These are phyloP conservation scores for Xanthorhoe designata DNA, from an alignment of 2,888 invertebrate species.

Conservation along the genomic window DNA sequence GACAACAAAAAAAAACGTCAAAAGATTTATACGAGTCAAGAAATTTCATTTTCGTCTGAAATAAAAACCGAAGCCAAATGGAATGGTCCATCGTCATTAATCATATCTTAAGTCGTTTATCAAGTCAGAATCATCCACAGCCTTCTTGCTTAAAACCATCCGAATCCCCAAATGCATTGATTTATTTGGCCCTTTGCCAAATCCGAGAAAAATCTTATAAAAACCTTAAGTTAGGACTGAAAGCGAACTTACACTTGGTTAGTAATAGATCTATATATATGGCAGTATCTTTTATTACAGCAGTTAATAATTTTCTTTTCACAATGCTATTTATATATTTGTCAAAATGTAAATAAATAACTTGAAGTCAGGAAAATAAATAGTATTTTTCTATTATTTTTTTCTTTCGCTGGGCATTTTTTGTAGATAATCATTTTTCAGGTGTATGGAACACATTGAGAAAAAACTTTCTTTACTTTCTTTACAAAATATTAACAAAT, in stretches of 20 bases:
- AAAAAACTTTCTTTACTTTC: too few relatives aligned
- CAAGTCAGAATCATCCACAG: slow-evolving; percentile 35
- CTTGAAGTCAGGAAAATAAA: too few relatives aligned
- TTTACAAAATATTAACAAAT: too few relatives aligned
- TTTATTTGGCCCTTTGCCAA: slow-evolving; percentile 60
- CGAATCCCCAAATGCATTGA: slow-evolving; percentile 58
- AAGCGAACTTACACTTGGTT: background rate
- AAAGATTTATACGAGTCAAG: too few relatives aligned
- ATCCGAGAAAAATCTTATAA: slow-evolving; percentile 45
- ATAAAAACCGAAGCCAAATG: slow-evolving; percentile 28
- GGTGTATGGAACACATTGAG: too few relatives aligned
- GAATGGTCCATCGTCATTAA: slow-evolving; percentile 30
- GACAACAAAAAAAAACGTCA: too few relatives aligned
- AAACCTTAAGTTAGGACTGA: slow-evolving; percentile 5
- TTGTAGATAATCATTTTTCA: too few relatives aligned
- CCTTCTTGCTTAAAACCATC: slow-evolving; percentile 30
- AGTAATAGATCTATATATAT: background rate
- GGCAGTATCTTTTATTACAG: background rate
- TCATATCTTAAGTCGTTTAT: slow-evolving; percentile 36
- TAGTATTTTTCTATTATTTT: too few relatives aligned
- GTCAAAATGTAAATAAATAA: too few relatives aligned
- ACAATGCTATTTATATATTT: too few relatives aligned
- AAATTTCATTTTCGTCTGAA: slow-evolving; percentile 3
- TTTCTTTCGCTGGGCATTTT: too few relatives aligned
- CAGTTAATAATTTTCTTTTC: too few relatives aligned